A percentile compares a stretch with the other conserved stretches of the same genome.
phyloP scores from a whole-genome alignment of 2,113 vertebrate genomes.

The Microtus ochrogaster region DNA sequence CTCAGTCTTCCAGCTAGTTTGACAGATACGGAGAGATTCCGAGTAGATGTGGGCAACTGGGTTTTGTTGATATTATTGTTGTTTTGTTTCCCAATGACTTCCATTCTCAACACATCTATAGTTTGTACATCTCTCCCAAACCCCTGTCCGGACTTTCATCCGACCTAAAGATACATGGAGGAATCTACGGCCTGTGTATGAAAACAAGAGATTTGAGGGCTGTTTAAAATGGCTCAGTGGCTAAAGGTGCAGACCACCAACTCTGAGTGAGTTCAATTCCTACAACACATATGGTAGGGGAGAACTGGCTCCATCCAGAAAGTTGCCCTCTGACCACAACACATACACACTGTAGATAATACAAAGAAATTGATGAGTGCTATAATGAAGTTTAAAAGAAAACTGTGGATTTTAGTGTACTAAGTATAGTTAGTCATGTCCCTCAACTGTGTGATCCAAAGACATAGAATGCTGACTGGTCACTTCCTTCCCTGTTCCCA shows the following conservation, averaged over 20 bases:
- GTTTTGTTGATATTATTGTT: background rate
- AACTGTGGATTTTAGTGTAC: background rate
- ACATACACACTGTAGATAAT: background rate
- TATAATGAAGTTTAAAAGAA: background rate
- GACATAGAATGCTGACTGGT: background rate
- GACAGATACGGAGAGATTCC: background rate
- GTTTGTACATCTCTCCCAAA: background rate
- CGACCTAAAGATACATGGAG: conserved; percentile 2
- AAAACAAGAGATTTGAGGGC: background rate
- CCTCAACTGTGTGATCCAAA: background rate
- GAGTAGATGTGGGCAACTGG: background rate
- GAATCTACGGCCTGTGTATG: background rate
- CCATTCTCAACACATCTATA: background rate
- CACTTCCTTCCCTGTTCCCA: background rate
- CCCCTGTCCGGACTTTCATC: background rate
- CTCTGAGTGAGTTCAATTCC: background rate
- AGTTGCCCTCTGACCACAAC: background rate
- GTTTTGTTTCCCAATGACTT: background rate
- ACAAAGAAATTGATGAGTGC: background rate
- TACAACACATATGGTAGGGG: background rate
- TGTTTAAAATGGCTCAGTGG: background rate
- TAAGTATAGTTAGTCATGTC: background rate
- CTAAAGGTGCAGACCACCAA: no score
- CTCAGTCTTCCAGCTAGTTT: background rate
- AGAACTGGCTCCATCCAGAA: background rate